Percentiles rank a stretch among this genome's conserved stretches.
phyloP scores from a whole-genome alignment of 92 coral and sea anemone genomes.

The Virgularia gustaviana region DNA sequence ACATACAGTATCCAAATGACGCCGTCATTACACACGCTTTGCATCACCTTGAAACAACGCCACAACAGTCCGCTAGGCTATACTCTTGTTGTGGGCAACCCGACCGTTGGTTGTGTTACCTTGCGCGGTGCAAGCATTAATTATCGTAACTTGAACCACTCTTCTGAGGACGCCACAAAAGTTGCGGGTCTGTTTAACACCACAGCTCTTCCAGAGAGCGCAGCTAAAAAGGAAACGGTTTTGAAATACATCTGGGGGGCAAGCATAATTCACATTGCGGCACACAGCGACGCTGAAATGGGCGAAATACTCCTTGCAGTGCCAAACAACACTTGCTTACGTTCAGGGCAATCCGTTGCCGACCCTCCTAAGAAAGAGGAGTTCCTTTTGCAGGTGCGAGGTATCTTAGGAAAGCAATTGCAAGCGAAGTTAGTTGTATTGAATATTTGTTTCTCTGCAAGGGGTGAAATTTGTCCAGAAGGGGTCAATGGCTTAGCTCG shows the following conservation, averaged over 20 bases:
- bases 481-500: constrained; percentile 54
- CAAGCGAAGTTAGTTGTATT: constrained; percentile 47
- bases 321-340: background rate
- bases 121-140: constrained; percentile 9
- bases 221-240: constrained; percentile 36
- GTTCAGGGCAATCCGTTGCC: background rate
- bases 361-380: constrained; percentile 11
- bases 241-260: constrained; percentile 22
- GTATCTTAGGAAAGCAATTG: constrained; percentile 9
- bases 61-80: background rate
- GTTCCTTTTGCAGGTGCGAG: constrained; percentile 30
- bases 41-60: background rate
- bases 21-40: constrained; percentile 34
- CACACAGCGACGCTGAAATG: constrained; percentile 35
- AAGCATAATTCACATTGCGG: too few relatives aligned
- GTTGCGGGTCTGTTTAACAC: constrained; percentile 3
- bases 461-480: constrained; percentile 43
- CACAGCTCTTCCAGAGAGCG: constrained; percentile 2
- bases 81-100: constrained; percentile 45
- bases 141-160: constrained; percentile 13
- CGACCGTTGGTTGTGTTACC: constrained; percentile 19
- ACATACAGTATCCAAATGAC: constrained; percentile 33
- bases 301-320: constrained; percentile 56
- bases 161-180: constrained; percentile 3
- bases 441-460: constrained; percentile 39